Base-by-base conservation (phyloP, 2,888 invertebrate species). In the Acleris sparsana region DNA sequence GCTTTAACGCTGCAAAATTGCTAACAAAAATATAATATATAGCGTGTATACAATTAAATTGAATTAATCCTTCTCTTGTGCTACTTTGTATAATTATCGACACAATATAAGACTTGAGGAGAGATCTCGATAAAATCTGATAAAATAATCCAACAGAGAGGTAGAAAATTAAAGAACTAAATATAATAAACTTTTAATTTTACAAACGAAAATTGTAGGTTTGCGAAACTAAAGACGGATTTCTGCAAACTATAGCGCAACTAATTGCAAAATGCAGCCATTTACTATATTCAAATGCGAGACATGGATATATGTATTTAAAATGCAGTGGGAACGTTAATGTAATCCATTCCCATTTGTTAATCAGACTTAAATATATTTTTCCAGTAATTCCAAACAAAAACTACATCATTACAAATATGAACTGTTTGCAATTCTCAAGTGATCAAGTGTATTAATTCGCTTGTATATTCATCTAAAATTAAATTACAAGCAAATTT, bases 301-400 rank as follows among this genome's bases (percentile, higher is more conserved):
- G 51, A 71, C 71, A 80, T 78, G 76, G 74, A 75, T 74, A 78
- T n/a, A n/a, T n/a, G n/a, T 72, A 72, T 76, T 78, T 75, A 67
- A 57, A 71, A 68, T 60, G 70, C 72, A 73, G 72, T 71, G 74
- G 74, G 75, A 79, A 79, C 77, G 71, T 73, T 75, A 74, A 75
- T 20, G 20, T 20, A 20, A 20, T 20, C 20, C 20, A 2, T 20
- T 20, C 20, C 20, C 20, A 20, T 20, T 20, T 2, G 2, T 20
- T 20, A 20, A 20, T 20, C 1, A 20, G 1, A 20, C 1, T 20
- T 20, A 20, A 20, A 20, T 20, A 20, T 1, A 2, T 20, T 20
- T 20, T 20, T 20, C 20, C 20, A 20, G 20, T 20, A 20, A 20
- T 20, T 20, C 20, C 2, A 2, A 20, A 20, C 20, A 20, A 20